Base-by-base conservation (phyloP, 2,797 vertebrate species). In the Intellagama lesueurii region DNA sequence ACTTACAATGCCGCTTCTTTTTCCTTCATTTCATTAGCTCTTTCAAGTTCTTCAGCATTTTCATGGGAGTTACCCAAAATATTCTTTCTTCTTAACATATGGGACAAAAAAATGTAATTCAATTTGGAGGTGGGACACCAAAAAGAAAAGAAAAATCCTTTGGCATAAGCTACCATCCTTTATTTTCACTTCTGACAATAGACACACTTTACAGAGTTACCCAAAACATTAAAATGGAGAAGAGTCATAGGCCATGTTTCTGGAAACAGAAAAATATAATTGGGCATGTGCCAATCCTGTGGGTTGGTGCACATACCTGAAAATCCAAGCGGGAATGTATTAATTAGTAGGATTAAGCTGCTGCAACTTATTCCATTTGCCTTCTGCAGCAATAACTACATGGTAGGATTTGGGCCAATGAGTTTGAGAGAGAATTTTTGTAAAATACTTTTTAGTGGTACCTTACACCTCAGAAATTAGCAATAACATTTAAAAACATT, bases 1-100 rank as follows among this genome's bases (percentile, higher is more conserved):
- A 99, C 99, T 99, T 97, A 99, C 99, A 98, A 93, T 22, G 98
- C 98, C 1, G 99, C 99, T 94, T 99, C 98, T 91, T 98, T 99
- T 95, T 99, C 98, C 94, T 98, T 98, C 96, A 97, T 96, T 0
- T 98, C 98, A 95, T 98, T 97, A 90, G 98, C 96, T 94, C 98
- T 98, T 91, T 98, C 98, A 88, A 98, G 97, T 94, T 99, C 98
- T 88, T 98, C 98, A 16, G 91, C 89, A 88, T 96, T 96, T 96
- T 97, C 97, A 88, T 96, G 96, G 89, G 96, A 90, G 32, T 96
- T 97, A 96, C 98, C 98, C 97, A 99, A 97, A 93, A 98, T 97
- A 75, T 97, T 98, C 92, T 98, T 98, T 88, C 98, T 98, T 97
- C 98, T 99, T 96, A 12, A 94, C 85, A 92, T 0, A 95, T 91